Percentiles rank a stretch among this genome's conserved stretches.
phyloP scores from a whole-genome alignment of 2,888 invertebrate genomes.

The Liopterus haemorrhoidalis region DNA sequence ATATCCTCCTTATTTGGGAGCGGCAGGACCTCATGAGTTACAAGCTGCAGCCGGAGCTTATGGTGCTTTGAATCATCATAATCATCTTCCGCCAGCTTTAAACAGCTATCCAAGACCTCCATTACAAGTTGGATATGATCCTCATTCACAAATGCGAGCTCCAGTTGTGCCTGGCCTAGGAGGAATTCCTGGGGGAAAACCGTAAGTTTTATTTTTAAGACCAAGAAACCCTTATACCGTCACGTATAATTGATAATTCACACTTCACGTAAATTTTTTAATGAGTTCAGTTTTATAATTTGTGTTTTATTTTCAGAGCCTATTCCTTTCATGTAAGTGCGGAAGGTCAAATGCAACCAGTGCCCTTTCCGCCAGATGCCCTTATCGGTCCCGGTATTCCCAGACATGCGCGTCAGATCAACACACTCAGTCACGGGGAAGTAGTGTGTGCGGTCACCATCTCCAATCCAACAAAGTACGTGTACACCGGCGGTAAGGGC shows the following conservation, averaged over 20 bases:
- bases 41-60: constrained; percentile 51
- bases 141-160: constrained; percentile 62
- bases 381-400: constrained; percentile 90
- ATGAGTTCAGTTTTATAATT: too few species aligned
- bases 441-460: constrained; percentile 97
- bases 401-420: constrained; percentile 81
- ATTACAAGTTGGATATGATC: constrained; percentile 60
- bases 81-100: constrained; percentile 59
- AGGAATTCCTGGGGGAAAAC: constrained; percentile 75
- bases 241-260: background rate
- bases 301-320: constrained; percentile 54
- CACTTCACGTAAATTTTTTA: too few species aligned
- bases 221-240: background rate
- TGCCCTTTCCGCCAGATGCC: constrained; percentile 92
- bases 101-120: constrained; percentile 63
- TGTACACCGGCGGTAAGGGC: constrained; percentile 97
- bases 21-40: constrained; percentile 56
- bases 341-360: constrained; percentile 82
- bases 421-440: constrained; percentile 89
- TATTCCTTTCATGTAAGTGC: constrained; percentile 92
- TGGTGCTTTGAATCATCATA: constrained; percentile 55
- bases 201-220: constrained; percentile 56
- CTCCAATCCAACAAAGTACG: constrained; percentile 77
- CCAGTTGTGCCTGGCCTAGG: constrained; percentile 59
- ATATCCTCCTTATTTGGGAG: constrained; percentile 58